These are phyloP conservation scores for Drosophila rellima DNA, from an alignment of 2,888 invertebrate species.

Conservation along the genomic window DNA sequence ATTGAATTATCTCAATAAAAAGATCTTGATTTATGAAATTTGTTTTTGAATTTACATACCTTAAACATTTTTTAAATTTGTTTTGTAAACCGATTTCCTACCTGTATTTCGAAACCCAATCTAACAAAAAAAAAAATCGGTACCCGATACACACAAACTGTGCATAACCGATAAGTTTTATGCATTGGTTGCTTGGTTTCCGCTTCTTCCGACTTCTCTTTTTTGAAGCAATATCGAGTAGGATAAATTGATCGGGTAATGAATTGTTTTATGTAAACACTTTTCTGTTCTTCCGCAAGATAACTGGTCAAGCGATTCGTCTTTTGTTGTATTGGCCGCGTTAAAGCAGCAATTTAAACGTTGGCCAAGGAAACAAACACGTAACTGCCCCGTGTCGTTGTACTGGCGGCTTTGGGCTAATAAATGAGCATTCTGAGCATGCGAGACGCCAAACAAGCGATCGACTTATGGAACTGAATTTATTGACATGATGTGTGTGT, in stretches of 20 bases:
- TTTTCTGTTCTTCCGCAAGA: neutral
- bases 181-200: too few species aligned
- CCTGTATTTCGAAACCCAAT: too few species aligned
- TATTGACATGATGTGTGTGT: slow-evolving; percentile 67
- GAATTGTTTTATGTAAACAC: neutral
- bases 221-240: neutral
- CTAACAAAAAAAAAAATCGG: too few species aligned
- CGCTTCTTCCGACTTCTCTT: too few species aligned
- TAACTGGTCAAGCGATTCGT: slow-evolving; percentile 1
- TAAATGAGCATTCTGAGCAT: slow-evolving; percentile 56
- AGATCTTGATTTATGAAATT: too few species aligned
- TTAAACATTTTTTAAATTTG: too few species aligned
- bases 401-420: slow-evolving; percentile 49
- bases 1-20: too few species aligned
- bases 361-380: slow-evolving; percentile 23
- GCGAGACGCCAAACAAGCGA: slow-evolving; percentile 59
- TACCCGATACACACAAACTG: too few species aligned
- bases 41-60: too few species aligned
- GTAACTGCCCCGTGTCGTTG: slow-evolving; percentile 3
- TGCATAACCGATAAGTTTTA: too few species aligned
- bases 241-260: neutral
- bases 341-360: slow-evolving; percentile 23
- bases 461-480: slow-evolving; percentile 69
- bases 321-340: slow-evolving; percentile 13
- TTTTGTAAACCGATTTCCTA: too few species aligned